phyloP scores from a whole-genome alignment of 2,797 vertebrate species.

The Rousettus madagascariensis region DNA sequence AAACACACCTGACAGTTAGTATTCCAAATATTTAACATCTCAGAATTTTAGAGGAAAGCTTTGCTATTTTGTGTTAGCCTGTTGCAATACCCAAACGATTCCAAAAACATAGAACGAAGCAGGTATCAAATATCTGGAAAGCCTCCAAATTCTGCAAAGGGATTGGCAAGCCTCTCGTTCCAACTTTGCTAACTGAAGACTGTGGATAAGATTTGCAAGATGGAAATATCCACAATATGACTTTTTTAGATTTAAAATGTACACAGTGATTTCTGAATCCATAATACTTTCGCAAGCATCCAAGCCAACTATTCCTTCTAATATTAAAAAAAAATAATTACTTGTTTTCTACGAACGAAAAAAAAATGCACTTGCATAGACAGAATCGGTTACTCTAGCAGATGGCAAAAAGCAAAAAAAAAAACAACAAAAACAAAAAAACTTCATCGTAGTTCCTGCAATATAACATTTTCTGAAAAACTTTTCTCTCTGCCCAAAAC shows the following conservation, averaged over 20 bases:
- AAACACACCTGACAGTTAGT: neutral
- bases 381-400: neutral
- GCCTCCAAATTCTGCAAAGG: constrained; percentile 13
- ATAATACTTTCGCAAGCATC: constrained; percentile 9
- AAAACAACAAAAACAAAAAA: neutral
- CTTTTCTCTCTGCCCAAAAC: constrained; percentile 51
- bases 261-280: constrained; percentile 37
- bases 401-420: neutral
- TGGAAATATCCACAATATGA: constrained; percentile 33
- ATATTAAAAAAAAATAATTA: neutral
- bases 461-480: constrained; percentile 54
- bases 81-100: constrained; percentile 41
- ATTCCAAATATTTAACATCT: neutral
- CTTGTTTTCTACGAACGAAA: constrained; percentile 52
- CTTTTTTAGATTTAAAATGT: constrained; percentile 63
- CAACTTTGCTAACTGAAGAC: constrained; percentile 33
- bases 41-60: neutral
- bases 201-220: neutral
- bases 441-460: constrained; percentile 38
- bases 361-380: constrained; percentile 22
- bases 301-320: constrained; percentile 7
- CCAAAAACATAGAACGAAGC: neutral
- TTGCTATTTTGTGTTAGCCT: neutral
- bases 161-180: constrained; percentile 53
- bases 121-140: constrained; percentile 49